These are phyloP conservation scores for Muscicapa comitata DNA, from an alignment of 2,797 vertebrate species.

Conservation along the genomic window DNA sequence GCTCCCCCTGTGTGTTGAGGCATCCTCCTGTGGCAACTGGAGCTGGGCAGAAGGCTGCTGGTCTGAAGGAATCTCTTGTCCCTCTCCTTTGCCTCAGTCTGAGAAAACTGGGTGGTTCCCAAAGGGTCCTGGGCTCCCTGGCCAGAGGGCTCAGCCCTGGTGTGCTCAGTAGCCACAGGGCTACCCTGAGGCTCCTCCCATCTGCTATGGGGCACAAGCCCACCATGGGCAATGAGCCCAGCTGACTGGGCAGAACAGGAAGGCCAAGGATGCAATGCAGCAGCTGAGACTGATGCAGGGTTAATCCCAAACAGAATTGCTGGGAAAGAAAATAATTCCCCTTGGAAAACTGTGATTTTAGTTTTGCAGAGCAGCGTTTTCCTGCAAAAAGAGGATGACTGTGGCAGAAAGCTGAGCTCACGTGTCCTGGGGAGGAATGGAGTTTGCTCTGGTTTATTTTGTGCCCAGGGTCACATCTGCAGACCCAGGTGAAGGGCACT, in stretches of 20 bases:
- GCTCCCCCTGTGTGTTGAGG: fast-evolving
- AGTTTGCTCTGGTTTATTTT: not conserved
- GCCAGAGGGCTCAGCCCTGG: not conserved
- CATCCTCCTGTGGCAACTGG: not conserved
- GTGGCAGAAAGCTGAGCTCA: not conserved
- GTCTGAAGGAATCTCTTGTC: not conserved
- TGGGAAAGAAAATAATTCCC: not conserved
- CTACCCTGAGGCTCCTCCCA: not conserved
- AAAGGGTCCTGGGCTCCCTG: fast-evolving
- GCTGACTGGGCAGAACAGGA: not conserved
- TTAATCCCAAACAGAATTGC: not conserved
- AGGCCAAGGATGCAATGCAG: not conserved
- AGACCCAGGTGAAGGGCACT: not conserved
- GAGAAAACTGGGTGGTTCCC: not conserved
- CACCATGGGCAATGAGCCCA: not conserved
- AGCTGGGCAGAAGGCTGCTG: not conserved
- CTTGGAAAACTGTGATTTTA: not conserved
- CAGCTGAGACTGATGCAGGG: not conserved
- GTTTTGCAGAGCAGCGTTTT: not conserved
- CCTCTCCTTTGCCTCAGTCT: not conserved
- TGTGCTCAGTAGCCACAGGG: fast-evolving
- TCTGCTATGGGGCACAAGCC: not conserved
- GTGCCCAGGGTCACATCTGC: not conserved
- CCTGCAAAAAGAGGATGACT: not conserved
- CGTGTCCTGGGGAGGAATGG: not conserved